Percentiles rank a stretch among this genome's conserved stretches.
Conservation (phyloP, 2,888 invertebrate genomes). For the Lepas anatifera region DNA sequence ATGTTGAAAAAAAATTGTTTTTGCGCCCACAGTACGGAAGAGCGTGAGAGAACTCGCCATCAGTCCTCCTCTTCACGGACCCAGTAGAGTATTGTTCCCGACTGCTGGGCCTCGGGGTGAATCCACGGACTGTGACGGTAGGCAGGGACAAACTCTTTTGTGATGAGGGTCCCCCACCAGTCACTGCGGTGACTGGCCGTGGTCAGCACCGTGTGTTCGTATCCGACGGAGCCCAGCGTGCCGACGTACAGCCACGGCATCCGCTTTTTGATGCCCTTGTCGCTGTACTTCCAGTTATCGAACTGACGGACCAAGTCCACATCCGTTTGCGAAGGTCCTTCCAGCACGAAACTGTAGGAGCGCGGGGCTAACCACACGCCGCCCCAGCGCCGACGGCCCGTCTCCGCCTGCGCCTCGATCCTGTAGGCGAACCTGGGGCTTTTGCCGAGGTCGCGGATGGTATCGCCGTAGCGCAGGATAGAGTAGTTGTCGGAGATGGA, state of each 20-base stretch:
- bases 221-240: background rate
- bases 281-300: background rate
- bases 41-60: too few relatives aligned
- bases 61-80: background rate
- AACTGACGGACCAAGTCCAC: background rate
- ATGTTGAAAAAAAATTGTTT: too few relatives aligned
- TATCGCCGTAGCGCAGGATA: too few relatives aligned
- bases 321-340: background rate
- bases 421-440: background rate
- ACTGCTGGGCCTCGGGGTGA: background rate
- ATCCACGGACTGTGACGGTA: background rate
- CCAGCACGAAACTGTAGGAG: background rate
- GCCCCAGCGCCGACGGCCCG: slow-evolving; percentile 1
- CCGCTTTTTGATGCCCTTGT: background rate
- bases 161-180: background rate
- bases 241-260: background rate
- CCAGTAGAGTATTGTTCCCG: background rate
- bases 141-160: background rate
- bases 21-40: too few relatives aligned
- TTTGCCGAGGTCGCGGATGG: background rate
- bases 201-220: background rate
- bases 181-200: background rate
- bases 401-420: background rate
- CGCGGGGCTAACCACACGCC: background rate
- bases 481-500: too few relatives aligned